Conservation (phyloP, 2,888 invertebrate genomes). For the Actias luna region DNA sequence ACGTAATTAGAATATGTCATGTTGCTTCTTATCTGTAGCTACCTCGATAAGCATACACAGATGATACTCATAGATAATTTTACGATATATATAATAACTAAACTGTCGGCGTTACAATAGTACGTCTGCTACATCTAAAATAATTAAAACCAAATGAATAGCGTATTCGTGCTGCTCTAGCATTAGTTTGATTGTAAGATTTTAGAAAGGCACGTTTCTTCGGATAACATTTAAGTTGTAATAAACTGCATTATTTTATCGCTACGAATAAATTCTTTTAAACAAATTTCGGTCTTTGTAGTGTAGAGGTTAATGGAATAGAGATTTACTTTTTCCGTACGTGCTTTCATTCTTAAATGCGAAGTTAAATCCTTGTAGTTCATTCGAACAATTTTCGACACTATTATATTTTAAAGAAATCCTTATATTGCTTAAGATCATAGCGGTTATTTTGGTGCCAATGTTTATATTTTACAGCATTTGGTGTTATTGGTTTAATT, state of each 20-base stretch:
- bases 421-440: not conserved
- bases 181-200: conserved; percentile 24
- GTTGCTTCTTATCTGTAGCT: not conserved
- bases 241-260: conserved; percentile 45
- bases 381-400: conserved; percentile 16
- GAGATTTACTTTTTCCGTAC: conserved; percentile 36
- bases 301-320: conserved; percentile 38
- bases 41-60: not conserved
- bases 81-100: too few species aligned
- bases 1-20: not conserved
- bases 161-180: conserved; percentile 25
- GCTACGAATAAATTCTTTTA: conserved; percentile 33
- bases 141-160: not conserved
- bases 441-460: too few species aligned
- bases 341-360: conserved; percentile 31
- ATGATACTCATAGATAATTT: too few species aligned
- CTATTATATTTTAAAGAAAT: not conserved
- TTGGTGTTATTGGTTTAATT: too few species aligned
- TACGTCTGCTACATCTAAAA: too few species aligned
- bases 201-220: conserved; percentile 19
- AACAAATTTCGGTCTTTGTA: conserved; percentile 33
- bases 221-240: conserved; percentile 34
- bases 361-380: conserved; percentile 29
- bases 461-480: too few species aligned
- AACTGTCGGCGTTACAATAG: too few species aligned